Conservation (phyloP, 1,140 invertebrate genomes). For the Scaptomyza pallida region DNA sequence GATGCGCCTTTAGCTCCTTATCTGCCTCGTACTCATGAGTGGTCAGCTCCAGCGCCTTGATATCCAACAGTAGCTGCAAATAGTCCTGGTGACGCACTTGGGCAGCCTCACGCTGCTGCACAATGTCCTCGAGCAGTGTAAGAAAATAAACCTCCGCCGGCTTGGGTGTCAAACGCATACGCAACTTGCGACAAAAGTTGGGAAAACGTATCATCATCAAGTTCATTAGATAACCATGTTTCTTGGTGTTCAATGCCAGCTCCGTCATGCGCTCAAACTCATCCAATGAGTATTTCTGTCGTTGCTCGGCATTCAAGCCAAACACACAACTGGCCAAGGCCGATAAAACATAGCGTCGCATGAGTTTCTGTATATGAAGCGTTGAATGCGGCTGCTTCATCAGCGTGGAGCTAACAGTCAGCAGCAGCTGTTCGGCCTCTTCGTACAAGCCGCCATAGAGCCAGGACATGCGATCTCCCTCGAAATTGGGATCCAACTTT, state of each 20-base stretch:
- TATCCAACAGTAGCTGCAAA: slow-evolving; percentile 84
- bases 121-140: slow-evolving; percentile 80
- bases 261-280: slow-evolving; percentile 77
- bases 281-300: slow-evolving; percentile 58
- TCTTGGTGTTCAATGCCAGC: slow-evolving; percentile 65
- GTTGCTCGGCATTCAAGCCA: slow-evolving; percentile 54
- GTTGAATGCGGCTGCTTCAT: slow-evolving; percentile 62
- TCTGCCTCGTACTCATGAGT: slow-evolving; percentile 65
- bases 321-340: slow-evolving; percentile 70
- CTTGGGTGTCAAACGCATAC: slow-evolving; percentile 57
- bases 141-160: slow-evolving; percentile 84
- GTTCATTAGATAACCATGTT: slow-evolving; percentile 70
- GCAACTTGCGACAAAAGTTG: slow-evolving; percentile 60
- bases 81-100: slow-evolving; percentile 85
- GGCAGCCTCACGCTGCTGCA: slow-evolving; percentile 84
- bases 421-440: slow-evolving; percentile 61
- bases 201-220: slow-evolving; percentile 71
- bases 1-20: slow-evolving; percentile 62
- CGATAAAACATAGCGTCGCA: slow-evolving; percentile 65
- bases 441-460: slow-evolving; percentile 83
- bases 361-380: slow-evolving; percentile 72
- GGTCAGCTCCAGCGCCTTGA: slow-evolving; percentile 59
- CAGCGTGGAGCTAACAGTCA: slow-evolving; percentile 52
- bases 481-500: slow-evolving; percentile 87
- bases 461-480: slow-evolving; percentile 85